A percentile compares a stretch with the other conserved stretches of the same genome.
These are phyloP conservation scores for Piscicola geometra DNA, from an alignment of 2,888 invertebrate genomes.

Conservation along the genomic window DNA sequence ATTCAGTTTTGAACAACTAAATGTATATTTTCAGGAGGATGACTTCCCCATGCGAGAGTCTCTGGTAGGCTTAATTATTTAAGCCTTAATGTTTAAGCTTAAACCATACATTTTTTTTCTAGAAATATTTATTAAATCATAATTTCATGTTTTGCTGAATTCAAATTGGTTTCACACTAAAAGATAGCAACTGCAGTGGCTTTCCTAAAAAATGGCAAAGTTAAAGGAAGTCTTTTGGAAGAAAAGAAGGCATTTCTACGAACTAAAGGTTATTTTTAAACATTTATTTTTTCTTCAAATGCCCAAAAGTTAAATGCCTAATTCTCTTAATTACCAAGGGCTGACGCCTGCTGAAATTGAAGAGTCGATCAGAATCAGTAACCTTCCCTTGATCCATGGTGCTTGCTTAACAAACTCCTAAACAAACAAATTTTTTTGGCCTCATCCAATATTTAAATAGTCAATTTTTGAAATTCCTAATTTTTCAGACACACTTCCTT, in stretches of 20 bases:
- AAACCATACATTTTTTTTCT: too few species aligned
- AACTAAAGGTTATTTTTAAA: not conserved
- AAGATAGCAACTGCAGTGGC: conserved; percentile 12
- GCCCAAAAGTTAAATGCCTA: too few species aligned
- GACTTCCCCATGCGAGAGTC: not conserved
- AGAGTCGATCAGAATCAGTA: not conserved
- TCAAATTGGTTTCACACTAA: too few species aligned
- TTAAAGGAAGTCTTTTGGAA: conserved; percentile 1
- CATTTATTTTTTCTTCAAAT: too few species aligned
- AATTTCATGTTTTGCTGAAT: too few species aligned
- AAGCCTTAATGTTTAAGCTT: too few species aligned
- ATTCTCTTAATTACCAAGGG: too few species aligned
- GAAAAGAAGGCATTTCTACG: conserved; percentile 5
- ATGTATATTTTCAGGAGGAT: not conserved
- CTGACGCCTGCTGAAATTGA: not conserved
- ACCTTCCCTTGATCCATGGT: not conserved
- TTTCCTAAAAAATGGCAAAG: conserved; percentile 8
- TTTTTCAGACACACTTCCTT: too few species aligned
- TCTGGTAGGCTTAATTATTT: too few species aligned
- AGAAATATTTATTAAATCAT: too few species aligned
- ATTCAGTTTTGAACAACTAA: too few species aligned
- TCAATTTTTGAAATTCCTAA: too few species aligned
- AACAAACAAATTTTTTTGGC: not conserved
- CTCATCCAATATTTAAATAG: not conserved
- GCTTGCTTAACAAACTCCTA: not conserved